Evolutionary conservation across 2,113 vertebrate species (phyloP), one percentile per base, ranked within the genome.

Genomic region (Phrynocephalus versicolor): DNA sequence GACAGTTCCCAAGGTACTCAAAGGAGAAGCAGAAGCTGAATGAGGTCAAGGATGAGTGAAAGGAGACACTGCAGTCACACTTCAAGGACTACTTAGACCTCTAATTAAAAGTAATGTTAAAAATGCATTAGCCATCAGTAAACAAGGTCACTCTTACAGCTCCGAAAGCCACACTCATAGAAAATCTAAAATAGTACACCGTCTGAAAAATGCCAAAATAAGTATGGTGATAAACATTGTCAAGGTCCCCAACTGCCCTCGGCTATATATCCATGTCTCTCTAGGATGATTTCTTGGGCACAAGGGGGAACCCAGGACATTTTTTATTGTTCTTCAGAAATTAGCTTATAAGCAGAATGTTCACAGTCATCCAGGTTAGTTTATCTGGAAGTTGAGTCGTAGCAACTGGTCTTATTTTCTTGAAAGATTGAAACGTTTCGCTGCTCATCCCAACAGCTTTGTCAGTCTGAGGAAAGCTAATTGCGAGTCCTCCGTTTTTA

Each of bases 21-120:
- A 19, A 45, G 27, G 10, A 39, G 41, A 83, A 23, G 37, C 21
- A 10, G 12, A 79, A 79, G 62, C 25, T 64, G 84, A 23, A 71
- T 23, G 89, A 91, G 0, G 2, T 89, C 85, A 84, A 85, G 90
- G 75, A 84, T 37, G 91, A 84, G 41, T 79, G 89, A 89, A 93
- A 95, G 84, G 78, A 89, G 84, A 93, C 71, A 90, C 83, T 78
- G 0, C 6, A 19, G 74, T 67, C 80, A 89, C 74, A 79, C 57
- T 71, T 78, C 67, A 35, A 87, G 71, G 67, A 87, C 65, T 35
- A 27, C 72, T 82, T 86, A 75, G 41, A 86, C 30, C 76, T 85
- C 91, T 90, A 92, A 95, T 89, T 92, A 90, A 89, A 92, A 91
- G 87, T 60, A 76, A 81, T 82, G 83, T 90, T 93, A 92, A 93